Evolutionary conservation across 2,797 vertebrate species (phyloP).

Genomic region (Tenualosa thibaudeaui): DNA sequence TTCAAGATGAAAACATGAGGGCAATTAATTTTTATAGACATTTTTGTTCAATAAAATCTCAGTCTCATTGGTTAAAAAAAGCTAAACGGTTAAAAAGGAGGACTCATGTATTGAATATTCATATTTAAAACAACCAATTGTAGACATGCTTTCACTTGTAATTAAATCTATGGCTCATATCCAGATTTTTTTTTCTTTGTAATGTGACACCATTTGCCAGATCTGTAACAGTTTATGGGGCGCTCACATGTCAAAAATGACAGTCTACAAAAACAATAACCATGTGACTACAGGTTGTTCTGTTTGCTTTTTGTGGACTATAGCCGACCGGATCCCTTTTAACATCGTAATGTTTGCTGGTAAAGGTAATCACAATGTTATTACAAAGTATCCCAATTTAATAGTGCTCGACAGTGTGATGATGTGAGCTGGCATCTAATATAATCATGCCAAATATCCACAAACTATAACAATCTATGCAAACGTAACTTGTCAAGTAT

Average conservation of each 20-base stretch:
- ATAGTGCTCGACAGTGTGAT: not conserved
- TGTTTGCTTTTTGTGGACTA: not conserved
- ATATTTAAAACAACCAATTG: not conserved
- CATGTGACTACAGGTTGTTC: not conserved
- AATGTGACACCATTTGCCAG: not conserved
- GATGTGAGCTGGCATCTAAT: not conserved
- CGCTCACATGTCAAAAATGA: not conserved
- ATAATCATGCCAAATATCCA: not conserved
- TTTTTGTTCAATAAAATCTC: not conserved
- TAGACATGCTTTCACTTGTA: constrained; percentile 3
- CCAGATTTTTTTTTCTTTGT: constrained; percentile 10
- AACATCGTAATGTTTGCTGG: not conserved
- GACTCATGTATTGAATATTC: not conserved
- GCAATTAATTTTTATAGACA: constrained; percentile 4
- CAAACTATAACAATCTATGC: not conserved
- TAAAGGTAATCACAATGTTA: not conserved
- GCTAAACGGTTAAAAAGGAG: not conserved
- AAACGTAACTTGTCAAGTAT: not conserved
- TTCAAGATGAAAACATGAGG: not conserved
- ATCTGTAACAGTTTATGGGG: not conserved
- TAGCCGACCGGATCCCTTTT: not conserved
- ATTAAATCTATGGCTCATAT: constrained; percentile 20
- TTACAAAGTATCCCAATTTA: not conserved
- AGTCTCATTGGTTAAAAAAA: not conserved
- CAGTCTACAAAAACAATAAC: not conserved